Evolutionary conservation across 2,888 invertebrate genomes (phyloP).

Genomic region (Eupithecia subumbrata): DNA sequence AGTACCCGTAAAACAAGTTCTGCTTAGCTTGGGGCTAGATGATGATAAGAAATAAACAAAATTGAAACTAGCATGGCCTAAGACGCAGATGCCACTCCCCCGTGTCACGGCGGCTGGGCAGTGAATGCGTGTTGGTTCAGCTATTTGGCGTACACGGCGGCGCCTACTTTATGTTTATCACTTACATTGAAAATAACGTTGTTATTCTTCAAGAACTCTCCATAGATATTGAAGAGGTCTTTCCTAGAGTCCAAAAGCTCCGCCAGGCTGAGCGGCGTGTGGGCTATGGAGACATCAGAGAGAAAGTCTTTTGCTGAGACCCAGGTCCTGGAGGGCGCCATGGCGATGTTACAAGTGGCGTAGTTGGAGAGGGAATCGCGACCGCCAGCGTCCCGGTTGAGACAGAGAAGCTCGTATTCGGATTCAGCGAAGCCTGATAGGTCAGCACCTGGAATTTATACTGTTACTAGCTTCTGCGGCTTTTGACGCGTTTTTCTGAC

Average conservation of each 20-base stretch:
- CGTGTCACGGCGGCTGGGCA: too few species aligned
- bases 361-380: slow-evolving; percentile 80
- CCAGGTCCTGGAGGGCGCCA: slow-evolving; percentile 85
- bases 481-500: background rate
- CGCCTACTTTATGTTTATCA: background rate
- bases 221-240: slow-evolving; percentile 87
- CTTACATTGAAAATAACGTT: slow-evolving; percentile 79
- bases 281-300: slow-evolving; percentile 85
- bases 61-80: too few species aligned
- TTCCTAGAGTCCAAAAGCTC: slow-evolving; percentile 80
- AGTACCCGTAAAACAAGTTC: too few species aligned
- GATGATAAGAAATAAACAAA: too few species aligned
- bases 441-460: slow-evolving; percentile 82
- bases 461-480: background rate
- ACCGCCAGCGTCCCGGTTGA: slow-evolving; percentile 79
- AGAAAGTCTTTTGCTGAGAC: slow-evolving; percentile 77
- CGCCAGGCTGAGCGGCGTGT: slow-evolving; percentile 85
- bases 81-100: too few species aligned
- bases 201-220: slow-evolving; percentile 81
- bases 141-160: background rate
- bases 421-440: slow-evolving; percentile 77
- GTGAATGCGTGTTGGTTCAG: too few species aligned
- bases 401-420: slow-evolving; percentile 86
- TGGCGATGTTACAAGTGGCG: slow-evolving; percentile 84
- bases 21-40: too few species aligned